phyloP scores from a whole-genome alignment of 92 coral and sea anemone species.

The Heliopora coerulea region DNA sequence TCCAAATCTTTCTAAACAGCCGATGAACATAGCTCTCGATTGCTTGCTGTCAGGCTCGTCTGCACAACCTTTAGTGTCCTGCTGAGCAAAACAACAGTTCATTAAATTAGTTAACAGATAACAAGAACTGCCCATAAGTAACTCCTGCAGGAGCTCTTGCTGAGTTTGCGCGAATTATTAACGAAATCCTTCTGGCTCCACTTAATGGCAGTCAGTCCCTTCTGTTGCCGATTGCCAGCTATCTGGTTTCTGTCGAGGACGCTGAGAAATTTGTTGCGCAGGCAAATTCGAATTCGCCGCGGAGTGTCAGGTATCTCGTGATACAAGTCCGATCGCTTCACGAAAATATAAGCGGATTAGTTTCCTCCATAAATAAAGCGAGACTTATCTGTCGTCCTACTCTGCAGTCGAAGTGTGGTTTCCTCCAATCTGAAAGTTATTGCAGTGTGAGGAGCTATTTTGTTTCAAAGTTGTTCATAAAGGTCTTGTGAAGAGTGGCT shows the following conservation, averaged over 20 bases:
- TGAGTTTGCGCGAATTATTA: conserved; percentile 29
- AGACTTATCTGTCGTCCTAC: neutral
- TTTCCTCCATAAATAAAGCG: neutral
- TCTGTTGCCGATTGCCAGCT: neutral
- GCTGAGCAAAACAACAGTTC: conserved; percentile 25
- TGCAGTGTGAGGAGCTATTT: neutral
- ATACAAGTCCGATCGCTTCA: neutral
- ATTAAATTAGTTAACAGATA: conserved; percentile 35
- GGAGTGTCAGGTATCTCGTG: neutral
- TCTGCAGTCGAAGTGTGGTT: neutral
- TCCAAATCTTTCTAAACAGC: too few species aligned
- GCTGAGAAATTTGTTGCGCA: neutral
- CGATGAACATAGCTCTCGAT: too few species aligned
- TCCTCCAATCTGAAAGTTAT: neutral
- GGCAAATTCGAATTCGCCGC: neutral
- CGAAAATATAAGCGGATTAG: neutral
- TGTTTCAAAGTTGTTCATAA: neutral
- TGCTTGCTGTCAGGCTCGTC: too few species aligned
- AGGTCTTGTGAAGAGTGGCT: neutral
- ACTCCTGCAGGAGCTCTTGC: conserved; percentile 2
- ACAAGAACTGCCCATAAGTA: conserved; percentile 13
- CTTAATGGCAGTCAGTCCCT: neutral
- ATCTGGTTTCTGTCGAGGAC: conserved; percentile 25
- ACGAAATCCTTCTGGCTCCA: neutral
- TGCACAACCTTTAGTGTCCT: neutral